Percentiles rank a stretch among this genome's conserved stretches.
Conservation (phyloP, 1,140 invertebrate species). For the Drosophila orena region DNA sequence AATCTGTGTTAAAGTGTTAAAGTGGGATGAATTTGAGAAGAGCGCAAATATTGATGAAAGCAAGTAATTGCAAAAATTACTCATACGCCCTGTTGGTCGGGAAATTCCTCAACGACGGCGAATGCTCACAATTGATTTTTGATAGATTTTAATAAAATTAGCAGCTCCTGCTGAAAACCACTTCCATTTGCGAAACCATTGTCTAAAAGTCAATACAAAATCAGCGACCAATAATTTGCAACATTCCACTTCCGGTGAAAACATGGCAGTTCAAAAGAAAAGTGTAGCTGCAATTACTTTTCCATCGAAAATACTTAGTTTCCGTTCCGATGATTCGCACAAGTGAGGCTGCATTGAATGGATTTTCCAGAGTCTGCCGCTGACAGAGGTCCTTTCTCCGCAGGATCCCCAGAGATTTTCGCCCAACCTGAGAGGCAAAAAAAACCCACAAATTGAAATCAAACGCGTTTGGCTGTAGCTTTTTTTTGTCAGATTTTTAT, state of each 20-base stretch:
- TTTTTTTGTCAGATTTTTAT: slow-evolving; percentile 78
- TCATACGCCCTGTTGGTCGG: slow-evolving; percentile 2
- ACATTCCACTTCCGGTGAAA: slow-evolving; percentile 13
- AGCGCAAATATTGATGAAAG: neutral
- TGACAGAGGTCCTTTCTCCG: slow-evolving; percentile 10
- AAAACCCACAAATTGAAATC: slow-evolving; percentile 33
- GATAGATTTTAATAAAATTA: neutral
- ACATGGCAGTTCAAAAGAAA: slow-evolving; percentile 8
- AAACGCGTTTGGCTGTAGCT: slow-evolving; percentile 60
- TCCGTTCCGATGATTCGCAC: slow-evolving; percentile 28
- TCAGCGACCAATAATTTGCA: slow-evolving; percentile 31
- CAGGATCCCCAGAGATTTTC: neutral
- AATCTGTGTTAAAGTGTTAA: slow-evolving; percentile 18
- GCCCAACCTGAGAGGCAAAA: neutral
- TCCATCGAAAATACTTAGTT: slow-evolving; percentile 41
- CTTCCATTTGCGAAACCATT: slow-evolving; percentile 4
- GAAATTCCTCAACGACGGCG: neutral
- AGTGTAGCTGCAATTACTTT: slow-evolving; percentile 48
- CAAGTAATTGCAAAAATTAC: slow-evolving; percentile 1
- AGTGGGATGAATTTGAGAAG: neutral
- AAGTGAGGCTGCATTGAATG: slow-evolving; percentile 30
- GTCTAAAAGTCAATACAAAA: slow-evolving; percentile 18
- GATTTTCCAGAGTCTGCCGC: slow-evolving; percentile 19
- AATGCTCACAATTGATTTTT: neutral
- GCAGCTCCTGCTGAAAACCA: slow-evolving; percentile 1